A percentile compares a stretch with the other conserved stretches of the same genome.
phyloP scores from a whole-genome alignment of 1,140 invertebrate species.

The Temnothorax nylanderi region DNA sequence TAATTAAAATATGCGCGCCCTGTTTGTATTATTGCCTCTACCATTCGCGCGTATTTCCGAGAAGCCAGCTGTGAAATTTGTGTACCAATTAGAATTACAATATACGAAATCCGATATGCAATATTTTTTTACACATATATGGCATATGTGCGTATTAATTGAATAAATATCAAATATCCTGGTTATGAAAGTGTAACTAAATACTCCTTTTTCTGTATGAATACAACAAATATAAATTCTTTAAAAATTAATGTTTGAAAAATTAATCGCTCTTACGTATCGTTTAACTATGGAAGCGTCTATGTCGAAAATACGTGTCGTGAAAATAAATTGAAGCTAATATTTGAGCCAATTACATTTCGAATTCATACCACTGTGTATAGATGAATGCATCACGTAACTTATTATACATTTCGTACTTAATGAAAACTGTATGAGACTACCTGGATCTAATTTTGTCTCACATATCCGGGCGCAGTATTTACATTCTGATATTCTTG shows the following conservation, averaged over 20 bases:
- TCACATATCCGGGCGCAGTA: constrained; percentile 4
- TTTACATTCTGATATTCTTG: constrained; percentile 41
- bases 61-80: constrained; percentile 22
- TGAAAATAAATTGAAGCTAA: constrained; percentile 33
- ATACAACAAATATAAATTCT: background rate
- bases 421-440: constrained; percentile 44
- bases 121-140: background rate
- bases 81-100: constrained; percentile 42
- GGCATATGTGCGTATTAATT: background rate
- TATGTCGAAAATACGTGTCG: background rate
- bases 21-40: constrained; percentile 46
- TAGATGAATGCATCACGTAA: constrained; percentile 4
- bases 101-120: background rate
- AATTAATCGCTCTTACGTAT: background rate
- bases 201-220: background rate
- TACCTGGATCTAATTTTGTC: constrained; percentile 33
- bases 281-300: background rate
- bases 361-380: background rate
- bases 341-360: constrained; percentile 16
- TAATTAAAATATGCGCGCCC: constrained; percentile 37
- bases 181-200: constrained; percentile 25
- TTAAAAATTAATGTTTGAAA: background rate
- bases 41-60: background rate
- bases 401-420: constrained; percentile 3
- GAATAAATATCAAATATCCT: constrained; percentile 40